phyloP scores from a whole-genome alignment of 2,888 invertebrate genomes.

The Boloria selene region DNA sequence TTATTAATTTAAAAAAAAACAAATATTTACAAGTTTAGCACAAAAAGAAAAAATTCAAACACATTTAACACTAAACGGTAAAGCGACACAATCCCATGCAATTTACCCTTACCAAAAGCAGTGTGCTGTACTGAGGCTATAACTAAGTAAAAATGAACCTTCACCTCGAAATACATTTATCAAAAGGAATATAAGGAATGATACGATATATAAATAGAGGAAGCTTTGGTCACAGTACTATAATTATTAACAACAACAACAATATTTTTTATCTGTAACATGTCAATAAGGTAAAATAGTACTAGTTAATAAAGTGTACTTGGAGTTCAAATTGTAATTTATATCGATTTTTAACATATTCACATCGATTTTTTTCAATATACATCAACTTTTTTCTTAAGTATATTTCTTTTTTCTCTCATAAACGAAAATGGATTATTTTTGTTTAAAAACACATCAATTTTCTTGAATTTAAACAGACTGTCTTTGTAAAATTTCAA shows the following conservation, averaged over 20 bases:
- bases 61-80: slow-evolving; percentile 45
- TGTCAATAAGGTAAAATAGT: too few species aligned
- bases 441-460: too few species aligned
- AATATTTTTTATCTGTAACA: too few species aligned
- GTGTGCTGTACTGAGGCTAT: slow-evolving; percentile 64
- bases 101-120: slow-evolving; percentile 76
- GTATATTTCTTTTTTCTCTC: too few species aligned
- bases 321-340: too few species aligned
- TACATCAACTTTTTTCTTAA: too few species aligned
- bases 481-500: too few species aligned
- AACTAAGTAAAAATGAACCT: slow-evolving; percentile 56
- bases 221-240: slow-evolving; percentile 51
- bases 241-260: not conserved
- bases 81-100: slow-evolving; percentile 74
- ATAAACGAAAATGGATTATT: too few species aligned
- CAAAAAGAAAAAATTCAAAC: slow-evolving; percentile 25
- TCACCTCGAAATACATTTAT: slow-evolving; percentile 48
- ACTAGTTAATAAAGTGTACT: too few species aligned
- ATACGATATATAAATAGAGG: slow-evolving; percentile 45
- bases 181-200: slow-evolving; percentile 54
- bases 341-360: too few species aligned
- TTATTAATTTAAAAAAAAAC: not conserved
- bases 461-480: too few species aligned
- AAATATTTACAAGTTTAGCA: slow-evolving; percentile 7
- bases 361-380: too few species aligned